Base-by-base conservation (phyloP, 2,797 vertebrate genomes). In the Hypotaenidia philippensis region DNA sequence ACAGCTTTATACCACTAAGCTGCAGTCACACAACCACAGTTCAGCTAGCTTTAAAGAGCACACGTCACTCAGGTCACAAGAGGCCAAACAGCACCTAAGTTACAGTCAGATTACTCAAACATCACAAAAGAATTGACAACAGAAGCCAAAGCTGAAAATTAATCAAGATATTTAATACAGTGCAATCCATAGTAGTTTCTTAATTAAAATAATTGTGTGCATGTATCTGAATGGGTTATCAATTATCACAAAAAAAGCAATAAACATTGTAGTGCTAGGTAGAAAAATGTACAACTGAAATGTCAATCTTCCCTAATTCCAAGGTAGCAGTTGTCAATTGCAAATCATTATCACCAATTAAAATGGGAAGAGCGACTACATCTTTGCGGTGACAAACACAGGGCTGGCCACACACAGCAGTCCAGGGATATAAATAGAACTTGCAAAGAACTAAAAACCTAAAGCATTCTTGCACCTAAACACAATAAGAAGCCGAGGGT, bases 191-290 rank as follows among this genome's bases (percentile, higher is more conserved):
- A 98, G 97, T 98, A 98, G 97, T 98, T 97, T 98, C 97, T 98
- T 99, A 98, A 98, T 99, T 98, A 98, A 99, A 99, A 98, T 98
- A 99, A 99, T 98, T 98, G 98, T 98, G 98, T 98, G 98, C 98
- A 99, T 97, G 98, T 98, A 98, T 98, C 96, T 96, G 97, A 97
- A 98, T 97, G 96, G 96, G 96, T 97, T 98, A 97, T 97, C 96
- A 96, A 96, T 97, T 97, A 97, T 97, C 97, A 98, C 98, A 97
- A 97, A 98, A 98, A 50, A 96, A 98, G 97, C 97, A 96, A 97
- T 96, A 95, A 97, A 93, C 97, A 96, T 96, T 93, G 94, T 97
- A 97, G 96, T 97, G 97, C 97, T 97, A 97, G 93, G 98, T 98
- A 98, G 98, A 98, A 98, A 98, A 98, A 98, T 97, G 97, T 98